These are phyloP conservation scores for Blennius ocellaris DNA, from an alignment of 2,113 vertebrate species.

Conservation along the genomic window DNA sequence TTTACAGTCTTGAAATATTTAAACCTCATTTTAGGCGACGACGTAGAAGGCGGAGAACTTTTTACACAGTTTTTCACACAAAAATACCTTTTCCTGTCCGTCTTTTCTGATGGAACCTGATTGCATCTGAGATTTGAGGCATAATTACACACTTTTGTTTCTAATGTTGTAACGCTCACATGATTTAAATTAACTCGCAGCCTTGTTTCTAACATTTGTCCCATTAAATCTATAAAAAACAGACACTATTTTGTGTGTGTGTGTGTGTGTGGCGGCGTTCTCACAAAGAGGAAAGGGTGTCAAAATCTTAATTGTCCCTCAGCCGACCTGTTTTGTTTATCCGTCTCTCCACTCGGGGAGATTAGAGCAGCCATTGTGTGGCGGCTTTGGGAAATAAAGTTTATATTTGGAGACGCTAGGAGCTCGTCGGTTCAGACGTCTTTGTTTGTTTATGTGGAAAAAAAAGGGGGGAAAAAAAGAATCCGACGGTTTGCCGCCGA, in stretches of 20 bases:
- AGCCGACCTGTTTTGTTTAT: constrained; percentile 65
- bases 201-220: too few species aligned
- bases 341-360: constrained; percentile 51
- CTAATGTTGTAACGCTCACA: too few species aligned
- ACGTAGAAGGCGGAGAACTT: too few species aligned
- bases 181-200: too few species aligned
- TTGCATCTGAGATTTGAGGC: too few species aligned
- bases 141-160: too few species aligned
- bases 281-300: constrained; percentile 65
- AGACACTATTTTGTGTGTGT: constrained; percentile 17
- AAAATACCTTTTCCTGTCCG: too few species aligned
- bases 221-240: too few species aligned
- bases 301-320: constrained; percentile 60
- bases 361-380: constrained; percentile 64
- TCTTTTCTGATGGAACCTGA: too few species aligned
- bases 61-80: too few species aligned
- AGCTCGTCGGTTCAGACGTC: constrained; percentile 50
- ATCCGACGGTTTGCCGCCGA: constrained; percentile 31
- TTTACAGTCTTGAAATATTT: too few species aligned
- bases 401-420: constrained; percentile 60
- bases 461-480: neutral
- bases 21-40: too few species aligned
- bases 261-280: constrained; percentile 35
- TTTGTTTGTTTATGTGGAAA: constrained; percentile 62
- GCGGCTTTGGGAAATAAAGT: constrained; percentile 57